Percentiles rank a stretch among this genome's conserved stretches.
These are phyloP conservation scores for Smithornis capensis DNA, from an alignment of 2,113 vertebrate species.

Conservation along the genomic window DNA sequence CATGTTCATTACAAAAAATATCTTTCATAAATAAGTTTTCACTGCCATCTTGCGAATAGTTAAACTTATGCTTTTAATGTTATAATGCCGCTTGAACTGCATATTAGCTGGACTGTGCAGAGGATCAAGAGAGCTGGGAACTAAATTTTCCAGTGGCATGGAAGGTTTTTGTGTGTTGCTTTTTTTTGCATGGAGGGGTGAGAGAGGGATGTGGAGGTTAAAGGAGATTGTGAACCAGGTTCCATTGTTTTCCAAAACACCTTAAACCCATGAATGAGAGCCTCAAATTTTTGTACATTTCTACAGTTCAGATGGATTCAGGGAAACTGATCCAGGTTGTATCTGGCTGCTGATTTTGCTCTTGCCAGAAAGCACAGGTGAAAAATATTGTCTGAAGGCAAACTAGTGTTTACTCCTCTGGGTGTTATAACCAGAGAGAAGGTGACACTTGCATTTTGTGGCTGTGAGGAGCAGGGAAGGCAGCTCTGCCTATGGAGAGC, in stretches of 20 bases:
- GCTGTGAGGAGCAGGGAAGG: background rate
- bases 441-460: background rate
- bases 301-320: background rate
- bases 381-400: background rate
- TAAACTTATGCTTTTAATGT: background rate
- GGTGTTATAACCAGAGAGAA: background rate
- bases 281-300: fast-evolving
- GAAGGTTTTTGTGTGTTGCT: no score
- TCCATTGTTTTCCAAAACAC: background rate
- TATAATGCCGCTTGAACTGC: background rate
- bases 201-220: background rate
- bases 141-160: background rate
- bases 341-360: background rate
- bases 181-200: background rate
- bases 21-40: background rate
- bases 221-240: background rate
- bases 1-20: background rate
- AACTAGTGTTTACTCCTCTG: background rate
- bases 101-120: background rate
- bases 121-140: background rate
- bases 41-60: background rate
- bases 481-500: background rate
- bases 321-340: background rate
- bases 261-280: background rate
- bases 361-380: background rate